These are phyloP conservation scores for Phoebastria nigripes DNA, from an alignment of 2,797 vertebrate genomes.

Conservation along the genomic window DNA sequence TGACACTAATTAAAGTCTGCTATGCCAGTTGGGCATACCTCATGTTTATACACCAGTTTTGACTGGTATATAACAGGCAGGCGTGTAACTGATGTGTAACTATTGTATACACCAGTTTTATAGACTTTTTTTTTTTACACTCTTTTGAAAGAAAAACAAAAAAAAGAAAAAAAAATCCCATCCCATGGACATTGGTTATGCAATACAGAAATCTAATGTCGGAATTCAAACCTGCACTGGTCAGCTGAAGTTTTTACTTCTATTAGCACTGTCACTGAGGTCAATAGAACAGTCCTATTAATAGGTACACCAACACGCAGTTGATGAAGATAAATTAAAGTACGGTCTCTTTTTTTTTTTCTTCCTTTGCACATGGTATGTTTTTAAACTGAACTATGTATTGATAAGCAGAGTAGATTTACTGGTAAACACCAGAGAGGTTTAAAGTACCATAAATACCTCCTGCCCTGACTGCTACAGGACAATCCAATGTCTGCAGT, in stretches of 20 bases:
- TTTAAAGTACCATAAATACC: not conserved
- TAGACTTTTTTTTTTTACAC: rapidly evolving
- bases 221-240: not conserved
- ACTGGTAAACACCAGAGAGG: not conserved
- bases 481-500: not conserved
- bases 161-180: not conserved
- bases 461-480: not conserved
- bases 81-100: rapidly evolving
- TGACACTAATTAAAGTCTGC: not conserved
- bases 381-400: not conserved
- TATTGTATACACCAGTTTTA: not conserved
- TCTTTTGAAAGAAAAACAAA: not conserved
- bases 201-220: not conserved
- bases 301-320: not conserved
- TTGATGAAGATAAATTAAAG: not conserved
- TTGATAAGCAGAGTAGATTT: not conserved
- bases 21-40: rapidly evolving
- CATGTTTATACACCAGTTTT: not conserved
- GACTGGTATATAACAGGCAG: not conserved
- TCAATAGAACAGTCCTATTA: not conserved
- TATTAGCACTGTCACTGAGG: not conserved
- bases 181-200: not conserved
- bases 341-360: not conserved
- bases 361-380: not conserved
- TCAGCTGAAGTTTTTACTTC: not conserved